phyloP scores from a whole-genome alignment of 1,140 invertebrate genomes.

The Ceratina japonica region DNA sequence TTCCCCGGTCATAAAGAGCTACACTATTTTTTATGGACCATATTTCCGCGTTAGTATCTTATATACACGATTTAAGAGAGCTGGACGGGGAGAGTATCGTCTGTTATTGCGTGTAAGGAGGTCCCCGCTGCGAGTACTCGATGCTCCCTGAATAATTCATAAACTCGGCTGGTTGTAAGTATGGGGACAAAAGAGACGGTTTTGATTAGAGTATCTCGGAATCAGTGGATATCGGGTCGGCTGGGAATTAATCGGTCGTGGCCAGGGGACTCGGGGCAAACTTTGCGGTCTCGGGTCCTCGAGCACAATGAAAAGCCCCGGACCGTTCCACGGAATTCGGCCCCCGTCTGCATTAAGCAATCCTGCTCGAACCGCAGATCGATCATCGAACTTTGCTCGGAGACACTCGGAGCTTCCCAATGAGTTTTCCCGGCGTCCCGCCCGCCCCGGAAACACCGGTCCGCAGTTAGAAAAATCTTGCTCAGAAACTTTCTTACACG shows the following conservation, averaged over 20 bases:
- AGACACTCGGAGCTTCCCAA: background rate
- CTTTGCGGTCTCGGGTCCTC: slow-evolving; percentile 10
- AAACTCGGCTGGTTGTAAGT: background rate
- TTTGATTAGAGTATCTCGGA: background rate
- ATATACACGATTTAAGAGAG: slow-evolving; percentile 34
- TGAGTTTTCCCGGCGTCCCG: too few species aligned
- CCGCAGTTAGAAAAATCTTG: too few species aligned
- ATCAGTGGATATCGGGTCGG: background rate
- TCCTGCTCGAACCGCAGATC: slow-evolving; percentile 5
- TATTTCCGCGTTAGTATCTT: slow-evolving; percentile 38
- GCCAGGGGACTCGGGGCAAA: background rate
- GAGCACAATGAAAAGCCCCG: slow-evolving; percentile 4
- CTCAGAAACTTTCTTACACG: too few species aligned
- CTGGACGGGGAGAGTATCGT: background rate
- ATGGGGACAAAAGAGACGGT: background rate
- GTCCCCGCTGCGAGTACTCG: background rate
- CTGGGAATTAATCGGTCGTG: slow-evolving; percentile 16
- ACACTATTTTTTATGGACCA: slow-evolving; percentile 10
- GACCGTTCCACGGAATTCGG: background rate
- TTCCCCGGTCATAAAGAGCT: slow-evolving; percentile 14
- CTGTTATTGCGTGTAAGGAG: slow-evolving; percentile 12
- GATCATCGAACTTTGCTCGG: slow-evolving; percentile 13
- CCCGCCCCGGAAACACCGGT: too few species aligned
- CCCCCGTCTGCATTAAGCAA: slow-evolving; percentile 7
- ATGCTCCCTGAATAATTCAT: background rate